Conservation (phyloP, 1,140 invertebrate genomes). For the Aphaenogaster ashmeadi region DNA sequence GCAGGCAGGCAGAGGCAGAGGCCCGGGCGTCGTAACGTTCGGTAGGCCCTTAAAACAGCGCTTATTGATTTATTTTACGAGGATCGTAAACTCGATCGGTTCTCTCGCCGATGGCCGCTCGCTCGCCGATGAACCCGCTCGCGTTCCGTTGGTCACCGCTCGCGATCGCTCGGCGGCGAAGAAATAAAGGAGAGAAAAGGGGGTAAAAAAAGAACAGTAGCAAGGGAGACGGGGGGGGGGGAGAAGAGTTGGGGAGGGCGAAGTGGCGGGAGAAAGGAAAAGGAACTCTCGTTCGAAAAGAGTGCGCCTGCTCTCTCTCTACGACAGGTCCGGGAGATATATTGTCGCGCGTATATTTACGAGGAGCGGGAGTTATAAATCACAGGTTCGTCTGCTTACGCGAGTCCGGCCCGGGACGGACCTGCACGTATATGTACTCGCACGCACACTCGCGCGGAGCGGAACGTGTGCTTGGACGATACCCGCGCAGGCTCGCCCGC, state of each 20-base stretch:
- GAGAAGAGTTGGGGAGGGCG: background rate
- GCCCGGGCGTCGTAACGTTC: slow-evolving; percentile 34
- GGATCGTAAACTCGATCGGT: slow-evolving; percentile 74
- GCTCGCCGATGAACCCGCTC: slow-evolving; percentile 41
- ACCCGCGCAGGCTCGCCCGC: background rate
- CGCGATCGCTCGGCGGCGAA: slow-evolving; percentile 13
- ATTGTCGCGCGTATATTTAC: slow-evolving; percentile 76
- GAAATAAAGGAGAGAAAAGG: slow-evolving; percentile 3
- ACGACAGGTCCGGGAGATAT: slow-evolving; percentile 73
- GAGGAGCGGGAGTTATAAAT: slow-evolving; percentile 76
- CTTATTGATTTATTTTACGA: slow-evolving; percentile 77
- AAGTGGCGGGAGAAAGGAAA: slow-evolving; percentile 7
- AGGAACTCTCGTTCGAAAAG: slow-evolving; percentile 67
- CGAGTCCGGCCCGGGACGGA: slow-evolving; percentile 37
- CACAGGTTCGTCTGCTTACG: slow-evolving; percentile 76
- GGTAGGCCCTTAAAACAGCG: slow-evolving; percentile 63
- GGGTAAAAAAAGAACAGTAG: background rate
- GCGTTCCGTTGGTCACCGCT: slow-evolving; percentile 53
- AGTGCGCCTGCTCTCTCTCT: slow-evolving; percentile 57
- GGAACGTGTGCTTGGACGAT: background rate
- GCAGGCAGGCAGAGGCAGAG: background rate
- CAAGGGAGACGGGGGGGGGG: background rate
- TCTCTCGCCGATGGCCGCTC: slow-evolving; percentile 42
- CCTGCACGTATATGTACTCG: background rate
- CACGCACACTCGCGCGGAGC: background rate